Evolutionary conservation across 2,797 vertebrate species (phyloP).

Genomic region (Rhinophrynus dorsalis): DNA sequence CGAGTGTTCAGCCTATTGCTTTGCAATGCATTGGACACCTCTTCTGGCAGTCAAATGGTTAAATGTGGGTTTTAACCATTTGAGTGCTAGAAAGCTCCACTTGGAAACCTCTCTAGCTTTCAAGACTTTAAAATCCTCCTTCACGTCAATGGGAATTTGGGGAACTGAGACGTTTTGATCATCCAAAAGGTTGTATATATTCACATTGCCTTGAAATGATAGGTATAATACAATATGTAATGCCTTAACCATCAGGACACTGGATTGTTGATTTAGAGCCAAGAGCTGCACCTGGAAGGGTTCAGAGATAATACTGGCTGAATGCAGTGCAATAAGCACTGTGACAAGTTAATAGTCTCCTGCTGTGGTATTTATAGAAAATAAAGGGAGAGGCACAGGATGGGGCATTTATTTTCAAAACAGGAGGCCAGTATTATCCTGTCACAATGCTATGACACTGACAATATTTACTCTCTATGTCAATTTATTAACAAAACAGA

Average conservation of each 20-base stretch:
- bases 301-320: slow-evolving; percentile 46
- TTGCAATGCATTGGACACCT: no score
- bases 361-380: slow-evolving; percentile 45
- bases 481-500: slow-evolving; percentile 41
- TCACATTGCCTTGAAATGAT: slow-evolving; percentile 9
- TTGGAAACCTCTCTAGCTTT: no score
- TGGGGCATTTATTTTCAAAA: slow-evolving; percentile 42
- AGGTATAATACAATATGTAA: slow-evolving; percentile 17
- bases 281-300: slow-evolving; percentile 47
- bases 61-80: no score
- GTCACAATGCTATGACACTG: slow-evolving; percentile 39
- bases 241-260: slow-evolving; percentile 13
- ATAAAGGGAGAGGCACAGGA: slow-evolving; percentile 28
- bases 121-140: no score
- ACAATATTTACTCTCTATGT: slow-evolving; percentile 21
- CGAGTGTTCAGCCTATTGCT: no score
- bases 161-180: not conserved
- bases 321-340: slow-evolving; percentile 15
- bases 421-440: slow-evolving; percentile 39
- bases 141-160: no score
- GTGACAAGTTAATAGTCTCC: slow-evolving; percentile 47
- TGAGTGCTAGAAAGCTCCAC: no score
- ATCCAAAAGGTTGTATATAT: slow-evolving; percentile 6
- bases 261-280: slow-evolving; percentile 36
- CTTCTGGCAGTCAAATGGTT: no score